phyloP scores from a whole-genome alignment of 2,888 invertebrate genomes.

The Phaedon cochleariae region DNA sequence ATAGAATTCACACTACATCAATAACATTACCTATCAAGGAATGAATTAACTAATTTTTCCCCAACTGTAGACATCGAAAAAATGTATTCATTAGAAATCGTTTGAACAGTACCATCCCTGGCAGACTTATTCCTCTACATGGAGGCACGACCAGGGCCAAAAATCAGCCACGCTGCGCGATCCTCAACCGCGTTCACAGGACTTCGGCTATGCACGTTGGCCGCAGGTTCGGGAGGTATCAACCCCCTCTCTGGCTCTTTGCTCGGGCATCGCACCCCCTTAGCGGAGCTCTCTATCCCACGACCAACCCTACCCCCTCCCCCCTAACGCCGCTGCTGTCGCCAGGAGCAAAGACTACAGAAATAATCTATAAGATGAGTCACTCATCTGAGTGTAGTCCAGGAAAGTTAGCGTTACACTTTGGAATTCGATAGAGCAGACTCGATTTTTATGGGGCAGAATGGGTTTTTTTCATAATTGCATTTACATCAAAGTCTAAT shows the following conservation, averaged over 20 bases:
- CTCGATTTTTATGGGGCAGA: too few relatives aligned
- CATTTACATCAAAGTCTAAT: too few relatives aligned
- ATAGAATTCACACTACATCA: too few relatives aligned
- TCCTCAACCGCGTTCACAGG: constrained; percentile 51
- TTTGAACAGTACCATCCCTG: background rate
- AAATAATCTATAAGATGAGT: too few relatives aligned
- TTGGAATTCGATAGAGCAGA: too few relatives aligned
- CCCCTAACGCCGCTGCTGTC: constrained; percentile 10
- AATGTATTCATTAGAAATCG: background rate
- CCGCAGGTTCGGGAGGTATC: constrained; percentile 52
- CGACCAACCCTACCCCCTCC: constrained; percentile 26
- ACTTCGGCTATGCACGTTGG: constrained; percentile 56
- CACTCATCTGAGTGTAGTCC: too few relatives aligned
- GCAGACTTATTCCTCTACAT: constrained; percentile 7
- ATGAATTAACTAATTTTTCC: too few relatives aligned
- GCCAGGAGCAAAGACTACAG: too few relatives aligned
- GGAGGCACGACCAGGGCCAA: constrained; percentile 15
- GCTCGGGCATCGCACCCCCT: constrained; percentile 62
- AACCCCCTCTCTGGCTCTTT: constrained; percentile 49
- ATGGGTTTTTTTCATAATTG: too few relatives aligned
- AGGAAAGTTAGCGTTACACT: too few relatives aligned
- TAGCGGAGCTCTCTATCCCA: constrained; percentile 52
- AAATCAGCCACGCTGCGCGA: constrained; percentile 51
- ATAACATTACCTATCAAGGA: too few relatives aligned
- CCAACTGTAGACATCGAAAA: too few relatives aligned